phyloP scores from a whole-genome alignment of 2,113 vertebrate genomes.

The Pelodiscus sinensis region DNA sequence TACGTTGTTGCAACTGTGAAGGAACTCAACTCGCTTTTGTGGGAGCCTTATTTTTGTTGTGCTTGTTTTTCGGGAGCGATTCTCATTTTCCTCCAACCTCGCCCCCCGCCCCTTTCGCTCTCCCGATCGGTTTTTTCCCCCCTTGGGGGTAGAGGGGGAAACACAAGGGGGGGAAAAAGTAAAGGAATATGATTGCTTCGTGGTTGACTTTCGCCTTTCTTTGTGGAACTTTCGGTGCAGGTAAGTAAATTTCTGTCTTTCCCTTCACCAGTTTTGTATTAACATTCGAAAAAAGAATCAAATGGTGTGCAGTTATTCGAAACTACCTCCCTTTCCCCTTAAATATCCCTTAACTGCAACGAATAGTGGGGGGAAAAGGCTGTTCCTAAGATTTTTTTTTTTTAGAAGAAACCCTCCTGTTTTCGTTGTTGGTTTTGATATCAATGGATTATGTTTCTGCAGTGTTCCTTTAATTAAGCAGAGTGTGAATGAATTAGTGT shows the following conservation, averaged over 20 bases:
- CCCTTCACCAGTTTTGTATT: constrained; percentile 30
- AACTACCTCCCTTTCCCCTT: neutral
- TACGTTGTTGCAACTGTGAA: constrained; percentile 48
- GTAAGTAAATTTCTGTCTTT: constrained; percentile 74
- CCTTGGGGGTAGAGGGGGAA: constrained; percentile 49
- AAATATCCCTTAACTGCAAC: neutral
- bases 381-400: neutral
- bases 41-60: neutral
- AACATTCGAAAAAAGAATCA: constrained; percentile 23
- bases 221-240: constrained; percentile 87
- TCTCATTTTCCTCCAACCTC: neutral
- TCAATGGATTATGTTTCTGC: constrained; percentile 36
- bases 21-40: constrained; percentile 52
- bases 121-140: constrained; percentile 66
- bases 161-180: constrained; percentile 42
- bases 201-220: constrained; percentile 84
- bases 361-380: neutral
- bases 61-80: neutral
- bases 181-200: constrained; percentile 81
- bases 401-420: neutral
- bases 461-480: constrained; percentile 54
- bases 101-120: neutral
- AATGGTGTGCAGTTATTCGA: constrained; percentile 42
- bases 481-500: constrained; percentile 56
- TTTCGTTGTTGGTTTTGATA: constrained; percentile 21